These are phyloP conservation scores for Capricornis sumatraensis DNA, from an alignment of 2,113 vertebrate genomes.

Conservation along the genomic window DNA sequence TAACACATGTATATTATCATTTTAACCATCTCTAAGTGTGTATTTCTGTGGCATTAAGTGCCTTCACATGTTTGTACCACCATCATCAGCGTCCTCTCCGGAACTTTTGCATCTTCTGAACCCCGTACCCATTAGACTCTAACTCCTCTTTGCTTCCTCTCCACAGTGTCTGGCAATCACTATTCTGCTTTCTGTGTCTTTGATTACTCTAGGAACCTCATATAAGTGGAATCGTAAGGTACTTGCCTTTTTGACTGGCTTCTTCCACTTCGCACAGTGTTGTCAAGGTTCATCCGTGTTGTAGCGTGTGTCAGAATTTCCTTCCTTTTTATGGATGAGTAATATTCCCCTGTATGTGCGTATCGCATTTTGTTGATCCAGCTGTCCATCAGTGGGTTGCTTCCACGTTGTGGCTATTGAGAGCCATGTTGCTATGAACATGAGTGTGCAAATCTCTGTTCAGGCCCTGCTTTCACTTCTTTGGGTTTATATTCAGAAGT, in stretches of 20 bases:
- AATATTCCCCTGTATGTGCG: neutral
- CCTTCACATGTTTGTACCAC: accelerated
- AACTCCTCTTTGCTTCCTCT: neutral
- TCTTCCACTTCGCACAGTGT: neutral
- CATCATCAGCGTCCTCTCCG: neutral
- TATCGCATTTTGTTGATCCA: neutral
- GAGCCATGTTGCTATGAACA: neutral
- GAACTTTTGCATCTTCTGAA: neutral
- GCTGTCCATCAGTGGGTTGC: neutral
- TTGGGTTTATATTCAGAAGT: neutral
- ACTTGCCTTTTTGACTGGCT: neutral
- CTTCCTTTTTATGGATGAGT: neutral
- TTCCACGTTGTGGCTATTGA: neutral
- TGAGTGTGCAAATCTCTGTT: neutral
- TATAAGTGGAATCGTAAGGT: neutral
- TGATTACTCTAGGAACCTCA: neutral
- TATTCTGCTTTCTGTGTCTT: neutral
- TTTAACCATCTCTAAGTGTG: neutral
- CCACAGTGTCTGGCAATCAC: neutral
- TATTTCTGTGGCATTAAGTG: neutral
- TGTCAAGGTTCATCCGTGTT: neutral
- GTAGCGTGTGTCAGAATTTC: neutral
- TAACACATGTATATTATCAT: neutral
- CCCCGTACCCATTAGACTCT: too few relatives aligned
- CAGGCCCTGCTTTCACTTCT: neutral